Base-by-base conservation (phyloP, 2,113 vertebrate genomes). In the Ptychochromis oligacanthus region DNA sequence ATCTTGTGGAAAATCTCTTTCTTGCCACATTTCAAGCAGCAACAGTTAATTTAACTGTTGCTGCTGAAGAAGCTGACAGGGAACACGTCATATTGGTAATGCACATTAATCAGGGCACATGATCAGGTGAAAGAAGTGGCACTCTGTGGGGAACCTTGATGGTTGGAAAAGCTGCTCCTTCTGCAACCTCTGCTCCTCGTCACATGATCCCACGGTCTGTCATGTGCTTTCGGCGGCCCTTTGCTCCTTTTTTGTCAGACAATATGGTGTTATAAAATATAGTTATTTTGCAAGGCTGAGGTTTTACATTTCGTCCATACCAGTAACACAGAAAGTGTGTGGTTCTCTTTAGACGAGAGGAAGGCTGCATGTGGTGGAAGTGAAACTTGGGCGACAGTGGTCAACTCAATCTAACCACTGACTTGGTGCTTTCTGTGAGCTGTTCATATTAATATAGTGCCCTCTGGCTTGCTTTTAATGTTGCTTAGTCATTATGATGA, bases 141-240 rank as follows among this genome's bases (percentile, higher is more conserved):
- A 3, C 22, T 64, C 14, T 56, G 38, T 12, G 74, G 76, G 78
- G 84, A 89, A 80, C 70, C 13, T 43, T 78, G 76, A 75, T 76
- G 65, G 13, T 5, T 36, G 57, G 52, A 52, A 84, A 80, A 56
- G 28, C 57, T 64, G 52, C 24, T 26, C 22, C 5, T 40, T 88
- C 40, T 62, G 52, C 75, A 64, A 20, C 58, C 20, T 77, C 72
- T 65, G 31, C 40, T 78, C 3, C 4, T 36, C 43, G 3, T 74
- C 38, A 79, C 85, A 86, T 77, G 85, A 84, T 88, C 55, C 17
- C 38, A 13, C 3, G 70, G 79, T 92, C 91, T 75, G 87, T 93
- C 91, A 92, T 81, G 77, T 89, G 90, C 38, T 76, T 52, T 38
- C 8, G 18, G 6, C 40, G 6, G 6, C 57, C 34, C 14, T 38